Evolutionary conservation across 2,888 invertebrate species (phyloP), one percentile per base, ranked within the genome.

Genomic region (Sphecodes monilicornis): DNA sequence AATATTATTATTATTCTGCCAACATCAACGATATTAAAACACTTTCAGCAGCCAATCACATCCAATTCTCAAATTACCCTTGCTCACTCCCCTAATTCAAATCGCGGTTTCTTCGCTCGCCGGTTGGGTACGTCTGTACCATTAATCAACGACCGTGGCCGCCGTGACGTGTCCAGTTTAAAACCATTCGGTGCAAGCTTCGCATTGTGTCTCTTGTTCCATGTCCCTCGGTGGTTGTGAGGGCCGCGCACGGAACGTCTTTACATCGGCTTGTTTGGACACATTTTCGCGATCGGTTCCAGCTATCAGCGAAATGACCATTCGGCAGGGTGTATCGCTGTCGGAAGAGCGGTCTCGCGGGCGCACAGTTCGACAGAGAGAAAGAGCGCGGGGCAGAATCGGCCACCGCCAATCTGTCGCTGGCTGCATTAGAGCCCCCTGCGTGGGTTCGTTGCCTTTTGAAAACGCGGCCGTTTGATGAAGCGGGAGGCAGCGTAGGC

Each of bases 251-350:
- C 36, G 13, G 29, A 84, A 84, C 85, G 84, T 90, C 90, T 89
- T 90, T 90, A 88, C 1, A 57, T 26, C 57, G 57, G 76, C 57
- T 26, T 87, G 88, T 93, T 93, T 93, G 92, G 93, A 92, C 93
- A 92, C 93, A 92, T 93, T 93, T 93, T 92, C 91, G 91, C 88
- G 86, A 91, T 89, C 90, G 88, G 90, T 92, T 92, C 91, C 86
- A 92, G 93, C 94, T 94, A 94, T 94, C 94, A 94, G 91, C 93
- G 92, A 94, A 94, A 94, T 94, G 94, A 93, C 94, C 93, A 94
- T 92, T 91, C 92, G 92, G 84, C 86, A 84, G 70, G 69, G 76
- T 50, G 50, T 50, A 50, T 50, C 50, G 50, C 50, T 50, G 50
- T 50, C 50, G 50, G 50, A 22, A 22, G 50, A 22, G 50, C 22